Conservation (phyloP, 1,140 invertebrate genomes). For the Episyrphus balteatus region DNA sequence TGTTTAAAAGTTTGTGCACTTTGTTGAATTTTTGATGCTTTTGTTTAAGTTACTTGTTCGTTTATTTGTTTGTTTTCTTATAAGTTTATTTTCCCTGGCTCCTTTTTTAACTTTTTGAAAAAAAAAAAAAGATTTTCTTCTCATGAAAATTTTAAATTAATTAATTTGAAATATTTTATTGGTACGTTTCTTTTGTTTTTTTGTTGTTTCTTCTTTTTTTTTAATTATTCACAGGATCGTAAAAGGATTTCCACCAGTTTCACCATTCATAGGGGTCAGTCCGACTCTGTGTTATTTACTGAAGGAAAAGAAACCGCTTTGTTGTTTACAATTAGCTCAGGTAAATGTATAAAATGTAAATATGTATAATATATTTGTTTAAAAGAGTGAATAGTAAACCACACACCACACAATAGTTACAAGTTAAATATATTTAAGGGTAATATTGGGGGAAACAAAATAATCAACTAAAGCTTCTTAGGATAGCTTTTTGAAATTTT, state of each 20-base stretch:
- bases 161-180: conserved; percentile 4
- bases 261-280: conserved; percentile 94
- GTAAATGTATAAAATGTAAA: conserved; percentile 38
- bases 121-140: not conserved
- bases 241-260: conserved; percentile 93
- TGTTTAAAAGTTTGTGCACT: too few species aligned
- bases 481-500: too few species aligned
- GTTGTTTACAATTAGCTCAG: conserved; percentile 89
- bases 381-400: too few species aligned
- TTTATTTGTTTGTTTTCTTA: conserved; percentile 4
- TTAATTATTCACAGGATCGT: conserved; percentile 62
- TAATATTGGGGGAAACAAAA: too few species aligned
- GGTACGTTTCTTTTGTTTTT: conserved; percentile 3
- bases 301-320: conserved; percentile 90
- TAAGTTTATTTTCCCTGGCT: conserved; percentile 9
- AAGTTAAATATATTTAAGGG: too few species aligned
- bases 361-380: too few species aligned
- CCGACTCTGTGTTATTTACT: conserved; percentile 92
- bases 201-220: conserved; percentile 5
- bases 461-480: too few species aligned
- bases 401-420: too few species aligned
- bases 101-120: too few species aligned
- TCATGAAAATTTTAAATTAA: not conserved
- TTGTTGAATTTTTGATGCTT: too few species aligned
- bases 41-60: too few species aligned